Evolutionary conservation across 2,113 vertebrate species (phyloP), one percentile per base, ranked within the genome.

Genomic region (Parus major): DNA sequence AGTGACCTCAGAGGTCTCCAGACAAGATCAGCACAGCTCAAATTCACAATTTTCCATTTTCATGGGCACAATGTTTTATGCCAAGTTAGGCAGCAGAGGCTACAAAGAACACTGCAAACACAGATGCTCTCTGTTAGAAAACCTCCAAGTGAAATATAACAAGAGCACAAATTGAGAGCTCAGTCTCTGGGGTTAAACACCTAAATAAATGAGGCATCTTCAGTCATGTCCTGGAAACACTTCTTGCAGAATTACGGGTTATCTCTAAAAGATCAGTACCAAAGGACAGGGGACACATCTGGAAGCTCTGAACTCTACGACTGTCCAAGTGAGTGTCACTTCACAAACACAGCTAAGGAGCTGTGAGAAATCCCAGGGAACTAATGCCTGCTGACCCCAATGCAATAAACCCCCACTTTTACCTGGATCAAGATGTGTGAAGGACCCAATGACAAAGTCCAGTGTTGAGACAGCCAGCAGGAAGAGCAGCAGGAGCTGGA

Each of bases 361-460:
- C n/a, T n/a, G n/a, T n/a, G n/a, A n/a, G 56, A 95, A 70, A 70
- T 7, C 13, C 15, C 5, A 2, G 27, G 18, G 19, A 52, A 44
- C 21, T 19, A 76, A 50, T 1, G 0, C 11, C 11, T 36, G 16
- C 47, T 50, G 44, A 56, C 21, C 11, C 28, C 57, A 22, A 0
- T 3, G 31, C 10, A 49, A 49, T 3, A 24, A 87, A 28, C 10
- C 5, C 11, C 59, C 44, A 35, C 28, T 23, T 66, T 97, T 97
- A 99, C 99, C 99, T 98, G 98, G 98, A 95, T 99, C 98, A 24
- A 99, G 98, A 94, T 99, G 99, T 0, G 99, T 98, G 95, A 99
- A 99, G 41, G 99, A 99, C 60, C 99, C 99, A 7, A 99, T 97
- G 35, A 99, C 98, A 79, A 99, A 99, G 97, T 99, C 99, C 97